phyloP scores from a whole-genome alignment of 2,797 vertebrate genomes.

The Oreortyx pictus region DNA sequence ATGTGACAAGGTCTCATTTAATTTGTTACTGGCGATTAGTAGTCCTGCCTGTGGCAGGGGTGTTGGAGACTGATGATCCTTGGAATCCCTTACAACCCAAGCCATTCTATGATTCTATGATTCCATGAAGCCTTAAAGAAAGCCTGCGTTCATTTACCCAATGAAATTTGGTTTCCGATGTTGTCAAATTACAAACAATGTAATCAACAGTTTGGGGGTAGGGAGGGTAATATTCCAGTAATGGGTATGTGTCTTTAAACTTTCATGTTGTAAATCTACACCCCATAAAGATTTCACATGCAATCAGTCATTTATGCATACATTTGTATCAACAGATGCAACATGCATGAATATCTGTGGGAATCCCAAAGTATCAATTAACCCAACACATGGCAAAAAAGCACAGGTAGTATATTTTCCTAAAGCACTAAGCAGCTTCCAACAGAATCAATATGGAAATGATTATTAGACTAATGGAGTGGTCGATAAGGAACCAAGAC shows the following conservation, averaged over 20 bases:
- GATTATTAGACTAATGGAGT: background rate
- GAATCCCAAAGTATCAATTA: background rate
- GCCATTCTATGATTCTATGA: background rate
- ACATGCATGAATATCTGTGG: background rate
- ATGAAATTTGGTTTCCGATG: background rate
- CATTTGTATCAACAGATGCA: background rate
- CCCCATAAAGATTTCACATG: background rate
- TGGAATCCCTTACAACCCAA: too few relatives aligned
- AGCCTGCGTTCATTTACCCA: background rate
- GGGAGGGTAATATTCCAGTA: background rate
- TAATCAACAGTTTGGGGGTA: background rate
- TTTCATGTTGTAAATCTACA: background rate
- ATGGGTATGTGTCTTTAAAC: background rate
- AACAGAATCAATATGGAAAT: background rate
- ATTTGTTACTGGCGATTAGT: too few relatives aligned
- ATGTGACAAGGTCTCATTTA: background rate
- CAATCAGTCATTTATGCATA: background rate
- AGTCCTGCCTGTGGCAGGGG: too few relatives aligned
- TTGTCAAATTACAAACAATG: background rate
- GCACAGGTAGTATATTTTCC: rapidly evolving
- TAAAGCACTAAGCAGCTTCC: background rate
- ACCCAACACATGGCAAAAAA: background rate
- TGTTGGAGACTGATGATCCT: too few relatives aligned
- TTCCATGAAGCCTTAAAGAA: background rate
- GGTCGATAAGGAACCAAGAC: background rate